Base-by-base conservation (phyloP, 1,140 invertebrate genomes). In the Teleogryllus occipitalis region DNA sequence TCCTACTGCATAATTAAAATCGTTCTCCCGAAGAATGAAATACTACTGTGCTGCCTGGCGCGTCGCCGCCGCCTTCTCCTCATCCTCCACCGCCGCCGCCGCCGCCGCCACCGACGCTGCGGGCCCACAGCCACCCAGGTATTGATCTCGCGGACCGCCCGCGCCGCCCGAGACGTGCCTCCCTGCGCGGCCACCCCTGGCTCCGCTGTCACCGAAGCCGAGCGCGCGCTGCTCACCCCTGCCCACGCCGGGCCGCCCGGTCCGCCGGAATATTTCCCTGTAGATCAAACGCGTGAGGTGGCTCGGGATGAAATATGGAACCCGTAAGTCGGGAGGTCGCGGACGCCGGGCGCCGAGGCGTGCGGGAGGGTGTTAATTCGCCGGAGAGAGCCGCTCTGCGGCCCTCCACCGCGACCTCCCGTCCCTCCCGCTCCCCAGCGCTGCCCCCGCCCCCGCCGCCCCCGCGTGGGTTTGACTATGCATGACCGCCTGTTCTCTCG, bases 311-410 rank as follows among this genome's bases (percentile, higher is more conserved):
- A 65, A 65, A 65, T 65, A 65, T 65, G 54, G 54, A 65, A 7
- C 54, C 54, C 54, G 54, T 65, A 65, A 65, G 54, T 65, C 54
- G 54, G 54, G 54, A 65, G 54, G 54, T 65, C 54, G 54, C 54
- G 10, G 27, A 3, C 54, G 54, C 2, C 18, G 54, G 18, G 54
- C 54, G 10, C 54, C 10, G 54, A 65, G 18, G 54, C 10, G 54
- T 7, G 54, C 54, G 18, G 10, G 54, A 65, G 54, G 54, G 54
- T 7, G 54, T 65, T 65, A 65, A 65, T 65, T 65, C 54, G 54
- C 54, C 54, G 18, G 54, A 65, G 54, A 10, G 54, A 65, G 54
- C 18, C 54, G 18, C 54, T 7, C 54, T 18, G 10, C 18, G 54
- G 10, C 54, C 18, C 18, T 65, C 10, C 54, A 7, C 54, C 49